A percentile compares a stretch with the other conserved stretches of the same genome.
These are phyloP conservation scores for Prochilodus magdalenae DNA, from an alignment of 2,113 vertebrate genomes.

Conservation along the genomic window DNA sequence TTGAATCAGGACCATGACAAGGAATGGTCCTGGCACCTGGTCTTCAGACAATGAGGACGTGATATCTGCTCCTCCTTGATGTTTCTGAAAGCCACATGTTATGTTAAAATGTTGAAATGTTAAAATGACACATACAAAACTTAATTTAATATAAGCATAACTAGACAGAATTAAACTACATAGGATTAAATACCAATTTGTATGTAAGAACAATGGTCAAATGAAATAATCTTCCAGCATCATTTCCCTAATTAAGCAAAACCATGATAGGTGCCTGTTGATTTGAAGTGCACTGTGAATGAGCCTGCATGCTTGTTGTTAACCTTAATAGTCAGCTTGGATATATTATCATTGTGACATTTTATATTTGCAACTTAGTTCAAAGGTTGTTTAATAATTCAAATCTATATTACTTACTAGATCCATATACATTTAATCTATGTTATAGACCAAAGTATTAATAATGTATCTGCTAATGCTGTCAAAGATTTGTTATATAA, in stretches of 20 bases:
- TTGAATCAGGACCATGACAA: slow-evolving; percentile 98
- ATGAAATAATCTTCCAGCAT: too few relatives aligned
- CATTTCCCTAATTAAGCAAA: too few relatives aligned
- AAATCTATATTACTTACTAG: neutral
- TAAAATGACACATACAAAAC: neutral
- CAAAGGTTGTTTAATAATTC: neutral
- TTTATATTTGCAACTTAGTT: neutral
- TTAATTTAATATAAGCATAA: too few relatives aligned
- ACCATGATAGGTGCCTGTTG: too few relatives aligned
- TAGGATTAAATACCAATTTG: too few relatives aligned
- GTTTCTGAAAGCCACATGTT: slow-evolving; percentile 83
- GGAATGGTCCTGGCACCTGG: slow-evolving; percentile 92
- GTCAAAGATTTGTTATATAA: neutral
- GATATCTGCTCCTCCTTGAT: slow-evolving; percentile 92
- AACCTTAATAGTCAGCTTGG: too few relatives aligned
- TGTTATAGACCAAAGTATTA: neutral
- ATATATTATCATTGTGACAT: neutral
- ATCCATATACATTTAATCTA: neutral
- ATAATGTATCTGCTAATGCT: slow-evolving; percentile 11
- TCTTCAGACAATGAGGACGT: slow-evolving; percentile 96
- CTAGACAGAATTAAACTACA: too few relatives aligned
- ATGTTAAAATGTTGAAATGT: too few relatives aligned
- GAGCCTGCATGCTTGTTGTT: too few relatives aligned
- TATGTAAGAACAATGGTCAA: too few relatives aligned
- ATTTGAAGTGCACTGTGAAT: too few relatives aligned